Conservation (phyloP, 2,888 invertebrate species). For the Orthonevra nobilis region DNA sequence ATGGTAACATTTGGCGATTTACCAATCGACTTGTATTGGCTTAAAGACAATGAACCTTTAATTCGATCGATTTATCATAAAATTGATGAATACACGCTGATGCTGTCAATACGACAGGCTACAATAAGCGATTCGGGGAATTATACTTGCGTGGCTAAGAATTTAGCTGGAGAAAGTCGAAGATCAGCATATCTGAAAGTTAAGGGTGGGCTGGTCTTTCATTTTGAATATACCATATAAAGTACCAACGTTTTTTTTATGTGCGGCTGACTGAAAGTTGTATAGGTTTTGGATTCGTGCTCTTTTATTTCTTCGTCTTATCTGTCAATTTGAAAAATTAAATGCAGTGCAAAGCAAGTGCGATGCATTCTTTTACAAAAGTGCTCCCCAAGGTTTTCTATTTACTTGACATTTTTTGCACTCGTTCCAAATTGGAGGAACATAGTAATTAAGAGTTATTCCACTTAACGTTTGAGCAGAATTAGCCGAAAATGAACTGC, state of each 20-base stretch:
- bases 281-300: too few relatives aligned
- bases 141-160: slow-evolving; percentile 83
- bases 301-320: too few relatives aligned
- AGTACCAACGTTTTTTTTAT: slow-evolving; percentile 4
- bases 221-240: too few relatives aligned
- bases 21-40: slow-evolving; percentile 87
- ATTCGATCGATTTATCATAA: slow-evolving; percentile 79
- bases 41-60: slow-evolving; percentile 80
- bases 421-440: too few relatives aligned
- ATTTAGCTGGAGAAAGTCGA: slow-evolving; percentile 82
- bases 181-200: slow-evolving; percentile 82
- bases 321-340: too few relatives aligned
- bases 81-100: slow-evolving; percentile 81
- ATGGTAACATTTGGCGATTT: slow-evolving; percentile 89
- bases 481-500: too few relatives aligned
- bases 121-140: slow-evolving; percentile 81
- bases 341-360: too few relatives aligned
- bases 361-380: too few relatives aligned
- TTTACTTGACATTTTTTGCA: too few relatives aligned
- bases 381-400: too few relatives aligned
- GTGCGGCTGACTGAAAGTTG: too few relatives aligned
- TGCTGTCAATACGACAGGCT: slow-evolving; percentile 80
- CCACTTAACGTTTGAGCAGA: neutral
- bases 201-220: slow-evolving; percentile 81
- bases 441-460: too few relatives aligned